These are phyloP conservation scores for Heliconius hermathena DNA, from an alignment of 1,140 invertebrate genomes.

Conservation along the genomic window DNA sequence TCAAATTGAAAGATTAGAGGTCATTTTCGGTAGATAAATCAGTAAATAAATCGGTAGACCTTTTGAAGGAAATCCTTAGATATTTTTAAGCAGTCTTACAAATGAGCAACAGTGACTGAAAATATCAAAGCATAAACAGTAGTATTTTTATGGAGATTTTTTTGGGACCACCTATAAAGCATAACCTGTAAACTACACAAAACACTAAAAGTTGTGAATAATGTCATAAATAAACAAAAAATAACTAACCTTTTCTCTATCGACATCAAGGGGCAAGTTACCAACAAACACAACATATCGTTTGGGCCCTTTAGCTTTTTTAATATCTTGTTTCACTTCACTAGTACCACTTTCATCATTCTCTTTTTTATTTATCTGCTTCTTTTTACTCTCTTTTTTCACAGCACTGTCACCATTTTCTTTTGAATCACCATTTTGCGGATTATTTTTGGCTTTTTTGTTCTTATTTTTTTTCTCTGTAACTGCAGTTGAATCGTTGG, in stretches of 20 bases:
- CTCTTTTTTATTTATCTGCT: slow-evolving; percentile 30
- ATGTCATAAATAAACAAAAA: too few species aligned
- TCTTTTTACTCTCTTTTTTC: slow-evolving; percentile 35
- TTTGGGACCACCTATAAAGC: too few species aligned
- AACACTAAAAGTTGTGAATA: too few species aligned
- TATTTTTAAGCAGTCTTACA: too few species aligned
- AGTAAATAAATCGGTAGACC: too few species aligned
- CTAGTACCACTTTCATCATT: slow-evolving; percentile 16
- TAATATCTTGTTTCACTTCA: slow-evolving; percentile 34
- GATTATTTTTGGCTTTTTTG: slow-evolving; percentile 21
- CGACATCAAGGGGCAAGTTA: slow-evolving; percentile 62
- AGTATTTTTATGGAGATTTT: too few species aligned
- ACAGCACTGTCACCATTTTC: slow-evolving; percentile 19
- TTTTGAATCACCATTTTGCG: slow-evolving; percentile 8
- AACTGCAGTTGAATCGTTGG: slow-evolving; percentile 28
- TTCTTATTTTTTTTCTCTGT: slow-evolving; percentile 40
- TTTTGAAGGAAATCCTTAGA: too few species aligned
- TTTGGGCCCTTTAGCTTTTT: slow-evolving; percentile 62
- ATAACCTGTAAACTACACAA: too few species aligned
- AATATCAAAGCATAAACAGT: too few species aligned
- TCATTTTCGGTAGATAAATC: too few species aligned
- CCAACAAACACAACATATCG: slow-evolving; percentile 76
- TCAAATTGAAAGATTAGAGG: too few species aligned
- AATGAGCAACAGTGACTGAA: too few species aligned
- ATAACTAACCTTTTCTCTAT: slow-evolving; percentile 59